Percentiles rank a stretch among this genome's conserved stretches.
Evolutionary conservation across 1,140 invertebrate species (phyloP).

Genomic region (Heliothis subflexa): DNA sequence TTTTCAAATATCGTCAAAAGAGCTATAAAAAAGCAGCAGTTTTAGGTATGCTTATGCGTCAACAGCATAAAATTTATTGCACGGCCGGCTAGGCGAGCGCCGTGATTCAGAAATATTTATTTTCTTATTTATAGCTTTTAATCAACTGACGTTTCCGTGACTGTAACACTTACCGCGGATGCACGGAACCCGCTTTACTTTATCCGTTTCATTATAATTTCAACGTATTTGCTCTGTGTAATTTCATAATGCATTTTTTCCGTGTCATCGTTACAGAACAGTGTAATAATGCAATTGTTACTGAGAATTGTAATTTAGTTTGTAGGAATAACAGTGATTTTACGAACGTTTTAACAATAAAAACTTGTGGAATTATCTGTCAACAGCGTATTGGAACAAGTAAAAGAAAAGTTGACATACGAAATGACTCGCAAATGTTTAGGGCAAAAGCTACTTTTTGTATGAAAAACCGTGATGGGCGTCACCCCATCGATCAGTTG

Average conservation of each 20-base stretch:
- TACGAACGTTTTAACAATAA: not conserved
- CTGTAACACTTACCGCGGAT: constrained; percentile 63
- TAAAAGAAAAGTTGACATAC: constrained; percentile 11
- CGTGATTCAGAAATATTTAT: constrained; percentile 62
- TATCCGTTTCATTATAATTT: constrained; percentile 71
- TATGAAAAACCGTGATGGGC: constrained; percentile 37
- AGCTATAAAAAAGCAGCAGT: constrained; percentile 17
- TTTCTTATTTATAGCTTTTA: constrained; percentile 72
- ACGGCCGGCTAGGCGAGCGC: not conserved
- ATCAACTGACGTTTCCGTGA: constrained; percentile 77
- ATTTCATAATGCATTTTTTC: not conserved
- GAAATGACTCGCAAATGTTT: not conserved
- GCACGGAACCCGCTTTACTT: constrained; percentile 57
- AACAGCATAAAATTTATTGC: constrained; percentile 34
- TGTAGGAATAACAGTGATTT: not conserved
- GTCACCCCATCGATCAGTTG: constrained; percentile 71
- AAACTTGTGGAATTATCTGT: not conserved
- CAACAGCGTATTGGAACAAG: too few relatives aligned
- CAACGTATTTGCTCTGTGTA: constrained; percentile 63
- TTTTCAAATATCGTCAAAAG: constrained; percentile 18
- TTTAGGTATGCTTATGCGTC: constrained; percentile 19
- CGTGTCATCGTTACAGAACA: not conserved
- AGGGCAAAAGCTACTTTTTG: constrained; percentile 14
- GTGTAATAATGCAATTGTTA: not conserved
- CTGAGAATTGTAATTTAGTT: not conserved